Base-by-base conservation (phyloP, 2,888 invertebrate genomes). In the Xestobium rufovillosum region DNA sequence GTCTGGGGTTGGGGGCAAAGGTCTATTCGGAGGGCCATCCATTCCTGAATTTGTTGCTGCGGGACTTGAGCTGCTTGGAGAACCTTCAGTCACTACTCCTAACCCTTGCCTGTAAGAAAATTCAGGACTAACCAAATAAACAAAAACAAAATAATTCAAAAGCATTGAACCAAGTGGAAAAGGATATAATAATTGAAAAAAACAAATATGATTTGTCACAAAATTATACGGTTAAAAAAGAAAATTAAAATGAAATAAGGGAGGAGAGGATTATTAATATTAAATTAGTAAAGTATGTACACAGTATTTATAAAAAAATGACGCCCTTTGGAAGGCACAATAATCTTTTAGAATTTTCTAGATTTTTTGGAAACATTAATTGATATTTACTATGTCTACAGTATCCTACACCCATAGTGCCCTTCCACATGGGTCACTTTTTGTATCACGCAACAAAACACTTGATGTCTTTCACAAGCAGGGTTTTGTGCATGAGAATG, bases 1-100 rank as follows among this genome's bases (percentile, higher is more conserved):
- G 63, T 91, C 92, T 26, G 94, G 94, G 34, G 94, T 94, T 33
- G 94, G 94, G 38, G 94, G 94, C 57, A 94, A 73, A 34, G 94
- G 94, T 51, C 92, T 77, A 62, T 91, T 92, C 42, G 92, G 92
- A 51, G 90, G 85, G 36, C 83, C 81, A 39, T 82, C 80, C 49
- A 71, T 67, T 45, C 64, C 67, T 33, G 59, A 59, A 36, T 59
- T 56, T 1, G 65, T 59, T n/a, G 64, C 59, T 33, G 61, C 61
- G 4, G 65, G 60, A 63, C 61, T 63, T 55, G 69, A 70, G 55
- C 61, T 61, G 36, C 65, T 62, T 6, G 62, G 63, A 17, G 68
- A 63, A 41, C 72, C 71, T 59, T 75, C 75, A 17, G 76, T 70
- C 51, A 78, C 73, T 42, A 74, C 74, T 58, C 76, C 73, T 66